These are phyloP conservation scores for Syndactyla subalaris DNA, from an alignment of 2,797 vertebrate genomes.

Conservation along the genomic window DNA sequence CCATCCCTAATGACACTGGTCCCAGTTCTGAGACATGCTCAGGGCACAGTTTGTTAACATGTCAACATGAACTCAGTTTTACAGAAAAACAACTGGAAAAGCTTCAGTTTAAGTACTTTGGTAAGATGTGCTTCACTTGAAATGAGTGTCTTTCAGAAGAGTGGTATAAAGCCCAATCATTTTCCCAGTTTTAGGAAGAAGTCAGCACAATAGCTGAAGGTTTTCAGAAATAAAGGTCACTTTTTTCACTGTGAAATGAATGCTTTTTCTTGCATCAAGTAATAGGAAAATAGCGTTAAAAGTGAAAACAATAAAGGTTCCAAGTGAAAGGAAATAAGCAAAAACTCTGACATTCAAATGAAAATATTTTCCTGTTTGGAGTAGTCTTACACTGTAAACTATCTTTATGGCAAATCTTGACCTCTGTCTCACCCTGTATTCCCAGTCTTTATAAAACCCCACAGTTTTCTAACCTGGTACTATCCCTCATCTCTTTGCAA, in stretches of 20 bases:
- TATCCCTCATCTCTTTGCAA: background rate
- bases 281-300: background rate
- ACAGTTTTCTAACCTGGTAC: background rate
- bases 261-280: background rate
- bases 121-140: background rate
- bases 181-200: background rate
- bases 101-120: background rate
- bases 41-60: background rate
- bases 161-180: background rate
- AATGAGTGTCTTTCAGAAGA: background rate
- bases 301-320: background rate
- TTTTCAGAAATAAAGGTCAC: background rate
- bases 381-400: background rate
- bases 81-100: background rate
- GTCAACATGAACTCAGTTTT: background rate
- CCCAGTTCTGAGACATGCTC: background rate
- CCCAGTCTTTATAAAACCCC: background rate
- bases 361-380: background rate
- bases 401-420: background rate
- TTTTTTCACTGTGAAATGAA: background rate
- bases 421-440: background rate
- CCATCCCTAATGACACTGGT: background rate
- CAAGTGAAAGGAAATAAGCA: background rate
- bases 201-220: background rate
- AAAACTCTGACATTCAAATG: background rate